Evolutionary conservation across 2,888 invertebrate species (phyloP).

Genomic region (Andrena fulva): DNA sequence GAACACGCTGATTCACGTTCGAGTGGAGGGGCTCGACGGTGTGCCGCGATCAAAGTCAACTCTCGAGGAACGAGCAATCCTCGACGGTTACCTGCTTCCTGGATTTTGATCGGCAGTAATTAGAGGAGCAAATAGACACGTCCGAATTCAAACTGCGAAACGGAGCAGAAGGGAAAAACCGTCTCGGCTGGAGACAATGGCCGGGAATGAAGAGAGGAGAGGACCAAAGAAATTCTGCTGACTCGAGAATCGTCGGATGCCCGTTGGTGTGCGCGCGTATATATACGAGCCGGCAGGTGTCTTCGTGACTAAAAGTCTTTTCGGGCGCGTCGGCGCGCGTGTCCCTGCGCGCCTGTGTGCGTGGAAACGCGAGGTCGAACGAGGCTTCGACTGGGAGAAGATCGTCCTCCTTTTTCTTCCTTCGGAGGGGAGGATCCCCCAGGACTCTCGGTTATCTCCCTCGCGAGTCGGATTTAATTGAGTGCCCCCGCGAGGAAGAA

Average conservation of each 20-base stretch:
- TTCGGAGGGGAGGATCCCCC: conserved; percentile 44
- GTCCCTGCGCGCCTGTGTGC: not conserved
- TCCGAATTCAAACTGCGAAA: conserved; percentile 37
- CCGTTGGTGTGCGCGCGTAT: conserved; percentile 16
- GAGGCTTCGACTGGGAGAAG: conserved; percentile 5
- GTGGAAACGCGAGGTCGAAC: conserved; percentile 3
- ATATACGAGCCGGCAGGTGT: conserved; percentile 10
- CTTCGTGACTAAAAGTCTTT: conserved; percentile 7
- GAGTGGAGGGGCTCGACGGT: too few relatives aligned
- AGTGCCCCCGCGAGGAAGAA: conserved; percentile 38
- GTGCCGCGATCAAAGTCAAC: too few relatives aligned
- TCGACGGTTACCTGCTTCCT: not conserved
- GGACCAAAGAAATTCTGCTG: conserved; percentile 63
- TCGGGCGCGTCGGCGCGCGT: not conserved
- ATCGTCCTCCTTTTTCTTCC: conserved; percentile 28
- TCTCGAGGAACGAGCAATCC: not conserved
- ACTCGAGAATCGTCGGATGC: conserved; percentile 47
- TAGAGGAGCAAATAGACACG: conserved; percentile 64
- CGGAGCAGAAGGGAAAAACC: conserved; percentile 13
- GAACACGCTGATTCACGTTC: not conserved
- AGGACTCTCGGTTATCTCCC: conserved; percentile 53
- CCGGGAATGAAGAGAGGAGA: conserved; percentile 12
- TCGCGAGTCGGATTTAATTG: conserved; percentile 55
- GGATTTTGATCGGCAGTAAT: conserved; percentile 74
- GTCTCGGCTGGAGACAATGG: conserved; percentile 36